These are phyloP conservation scores for Archocentrus centrarchus DNA, from an alignment of 2,113 vertebrate genomes.

Conservation along the genomic window DNA sequence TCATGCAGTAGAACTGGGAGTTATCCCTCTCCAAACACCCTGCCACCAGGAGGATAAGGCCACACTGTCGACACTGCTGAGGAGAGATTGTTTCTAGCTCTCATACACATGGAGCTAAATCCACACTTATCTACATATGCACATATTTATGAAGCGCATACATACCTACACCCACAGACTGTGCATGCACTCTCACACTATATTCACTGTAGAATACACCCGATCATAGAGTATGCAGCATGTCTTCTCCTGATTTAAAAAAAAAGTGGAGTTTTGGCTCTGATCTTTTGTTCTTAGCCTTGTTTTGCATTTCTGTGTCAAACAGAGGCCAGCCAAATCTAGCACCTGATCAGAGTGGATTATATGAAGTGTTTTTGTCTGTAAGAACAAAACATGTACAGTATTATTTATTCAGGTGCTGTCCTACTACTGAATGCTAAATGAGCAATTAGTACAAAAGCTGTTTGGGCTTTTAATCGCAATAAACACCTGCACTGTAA, in stretches of 20 bases:
- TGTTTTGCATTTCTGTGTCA: conserved; percentile 48
- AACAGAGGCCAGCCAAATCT: conserved; percentile 28
- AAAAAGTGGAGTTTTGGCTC: not conserved
- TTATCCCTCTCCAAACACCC: conserved; percentile 61
- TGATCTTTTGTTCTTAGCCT: conserved; percentile 25
- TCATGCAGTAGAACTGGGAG: conserved; percentile 56
- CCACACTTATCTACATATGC: conserved; percentile 34
- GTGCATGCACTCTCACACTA: not conserved
- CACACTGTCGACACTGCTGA: conserved; percentile 17
- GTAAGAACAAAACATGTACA: conserved; percentile 9
- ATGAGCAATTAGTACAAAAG: conserved; percentile 39
- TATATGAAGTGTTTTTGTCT: conserved; percentile 32
- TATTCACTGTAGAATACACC: not conserved
- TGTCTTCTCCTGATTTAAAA: conserved; percentile 11
- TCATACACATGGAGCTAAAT: conserved; percentile 14
- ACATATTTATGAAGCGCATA: conserved; percentile 30
- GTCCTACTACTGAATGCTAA: conserved; percentile 14
- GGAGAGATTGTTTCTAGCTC: conserved; percentile 9
- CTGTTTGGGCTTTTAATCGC: conserved; percentile 60
- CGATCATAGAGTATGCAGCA: not conserved
- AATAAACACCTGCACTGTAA: conserved; percentile 61
- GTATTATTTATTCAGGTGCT: conserved; percentile 9
- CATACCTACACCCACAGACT: conserved; percentile 22
- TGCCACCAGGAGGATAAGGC: conserved; percentile 52
- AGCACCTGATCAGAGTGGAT: conserved; percentile 42